Evolutionary conservation across 2,113 vertebrate species (phyloP).

Genomic region (Muntiacus reevesi): DNA sequence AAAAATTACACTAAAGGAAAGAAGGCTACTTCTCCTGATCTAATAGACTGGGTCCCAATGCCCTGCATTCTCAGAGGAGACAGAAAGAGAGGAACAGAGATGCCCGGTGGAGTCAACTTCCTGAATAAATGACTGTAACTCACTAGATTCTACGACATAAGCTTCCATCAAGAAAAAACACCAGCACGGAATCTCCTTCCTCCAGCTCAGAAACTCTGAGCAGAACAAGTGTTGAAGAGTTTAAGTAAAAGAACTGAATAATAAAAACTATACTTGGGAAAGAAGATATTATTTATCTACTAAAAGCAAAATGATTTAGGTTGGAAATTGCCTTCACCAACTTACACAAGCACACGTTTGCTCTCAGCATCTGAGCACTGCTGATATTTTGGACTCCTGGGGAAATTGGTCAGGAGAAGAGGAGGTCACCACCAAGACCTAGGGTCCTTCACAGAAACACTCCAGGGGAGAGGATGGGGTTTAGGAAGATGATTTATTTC

Average conservation of each 20-base stretch:
- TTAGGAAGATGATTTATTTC: neutral
- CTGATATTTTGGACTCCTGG: neutral
- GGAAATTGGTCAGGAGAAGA: neutral
- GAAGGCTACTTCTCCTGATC: neutral
- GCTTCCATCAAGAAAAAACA: neutral
- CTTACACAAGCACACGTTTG: neutral
- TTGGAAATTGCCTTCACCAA: neutral
- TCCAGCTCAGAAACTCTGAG: neutral
- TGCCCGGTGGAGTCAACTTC: fast-evolving
- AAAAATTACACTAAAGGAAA: neutral
- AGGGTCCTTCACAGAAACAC: neutral
- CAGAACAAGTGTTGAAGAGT: neutral
- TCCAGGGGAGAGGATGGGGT: neutral
- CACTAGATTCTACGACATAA: neutral
- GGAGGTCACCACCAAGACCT: neutral
- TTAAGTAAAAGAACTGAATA: neutral
- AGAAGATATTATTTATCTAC: neutral
- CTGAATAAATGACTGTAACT: neutral
- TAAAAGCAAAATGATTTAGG: neutral
- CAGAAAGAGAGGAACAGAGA: neutral
- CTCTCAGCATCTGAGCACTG: neutral
- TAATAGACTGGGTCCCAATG: no score
- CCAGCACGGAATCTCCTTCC: neutral
- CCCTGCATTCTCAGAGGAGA: neutral
- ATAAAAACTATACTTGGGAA: neutral